phyloP scores from a whole-genome alignment of 2,797 vertebrate species.

The Leptoclinus maculatus region DNA sequence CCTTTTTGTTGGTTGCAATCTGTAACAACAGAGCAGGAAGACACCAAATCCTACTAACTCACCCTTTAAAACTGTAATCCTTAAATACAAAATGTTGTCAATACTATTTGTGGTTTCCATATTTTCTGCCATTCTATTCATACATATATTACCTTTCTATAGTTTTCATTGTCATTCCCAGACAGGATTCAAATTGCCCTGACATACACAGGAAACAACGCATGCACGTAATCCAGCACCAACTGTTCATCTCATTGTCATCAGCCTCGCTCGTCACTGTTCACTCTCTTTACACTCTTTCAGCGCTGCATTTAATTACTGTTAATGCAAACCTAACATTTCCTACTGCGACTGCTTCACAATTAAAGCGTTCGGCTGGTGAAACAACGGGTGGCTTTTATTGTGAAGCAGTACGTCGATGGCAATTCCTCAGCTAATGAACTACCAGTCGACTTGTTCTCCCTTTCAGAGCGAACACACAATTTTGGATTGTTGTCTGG shows the following conservation, averaged over 20 bases:
- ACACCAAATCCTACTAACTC: too few species aligned
- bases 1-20: neutral
- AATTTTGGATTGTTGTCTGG: constrained; percentile 14
- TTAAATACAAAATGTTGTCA: neutral
- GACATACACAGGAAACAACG: neutral
- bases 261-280: neutral
- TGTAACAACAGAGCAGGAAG: neutral
- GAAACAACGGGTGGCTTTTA: neutral
- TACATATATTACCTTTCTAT: neutral
- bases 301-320: neutral
- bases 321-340: neutral
- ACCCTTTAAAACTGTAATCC: neutral
- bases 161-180: neutral
- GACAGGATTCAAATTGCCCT: neutral
- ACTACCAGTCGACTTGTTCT: constrained; percentile 2
- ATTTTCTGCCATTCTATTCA: neutral
- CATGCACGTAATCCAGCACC: neutral
- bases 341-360: neutral
- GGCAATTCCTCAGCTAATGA: neutral
- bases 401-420: neutral
- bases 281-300: neutral
- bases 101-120: too few species aligned
- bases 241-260: neutral
- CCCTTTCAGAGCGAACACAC: constrained; percentile 1
- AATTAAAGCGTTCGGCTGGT: neutral